A percentile compares a stretch with the other conserved stretches of the same genome.
These are phyloP conservation scores for Stegodyphus dumicola DNA, from an alignment of 1,140 invertebrate species.

Conservation along the genomic window DNA sequence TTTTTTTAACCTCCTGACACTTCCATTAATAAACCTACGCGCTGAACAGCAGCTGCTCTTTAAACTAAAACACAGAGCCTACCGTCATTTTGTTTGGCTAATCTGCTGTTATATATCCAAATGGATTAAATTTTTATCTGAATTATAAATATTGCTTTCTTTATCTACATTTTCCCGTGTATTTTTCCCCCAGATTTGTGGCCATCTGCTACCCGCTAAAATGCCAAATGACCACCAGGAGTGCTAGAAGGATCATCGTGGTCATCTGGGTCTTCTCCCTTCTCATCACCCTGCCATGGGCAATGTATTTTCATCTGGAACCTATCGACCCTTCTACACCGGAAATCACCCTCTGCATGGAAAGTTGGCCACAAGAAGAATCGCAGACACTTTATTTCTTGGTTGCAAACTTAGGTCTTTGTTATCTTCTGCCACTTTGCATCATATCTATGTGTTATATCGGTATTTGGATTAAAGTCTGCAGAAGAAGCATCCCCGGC, in stretches of 20 bases:
- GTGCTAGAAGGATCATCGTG: slow-evolving; percentile 85
- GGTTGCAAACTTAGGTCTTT: slow-evolving; percentile 87
- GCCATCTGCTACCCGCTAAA: slow-evolving; percentile 95
- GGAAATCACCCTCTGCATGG: slow-evolving; percentile 75
- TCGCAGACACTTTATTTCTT: slow-evolving; percentile 88
- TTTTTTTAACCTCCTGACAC: too few species aligned
- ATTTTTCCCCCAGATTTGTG: slow-evolving; percentile 78
- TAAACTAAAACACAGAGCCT: too few species aligned
- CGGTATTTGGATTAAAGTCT: slow-evolving; percentile 92
- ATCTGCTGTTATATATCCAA: background rate
- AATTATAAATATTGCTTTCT: background rate
- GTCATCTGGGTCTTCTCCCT: slow-evolving; percentile 91
- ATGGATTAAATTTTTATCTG: background rate
- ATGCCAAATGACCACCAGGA: slow-evolving; percentile 87
- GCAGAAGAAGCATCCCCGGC: slow-evolving; percentile 85
- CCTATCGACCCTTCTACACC: slow-evolving; percentile 70
- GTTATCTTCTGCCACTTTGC: slow-evolving; percentile 92
- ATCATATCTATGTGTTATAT: slow-evolving; percentile 93
- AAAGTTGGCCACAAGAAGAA: slow-evolving; percentile 85
- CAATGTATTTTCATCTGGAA: slow-evolving; percentile 87
- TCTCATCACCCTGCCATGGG: slow-evolving; percentile 89
- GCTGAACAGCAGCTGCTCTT: too few species aligned
- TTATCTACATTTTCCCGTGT: background rate
- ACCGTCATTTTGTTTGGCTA: too few species aligned
- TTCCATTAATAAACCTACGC: too few species aligned